Conservation (phyloP, 2,888 invertebrate genomes). For the Sarcophaga rosellei region DNA sequence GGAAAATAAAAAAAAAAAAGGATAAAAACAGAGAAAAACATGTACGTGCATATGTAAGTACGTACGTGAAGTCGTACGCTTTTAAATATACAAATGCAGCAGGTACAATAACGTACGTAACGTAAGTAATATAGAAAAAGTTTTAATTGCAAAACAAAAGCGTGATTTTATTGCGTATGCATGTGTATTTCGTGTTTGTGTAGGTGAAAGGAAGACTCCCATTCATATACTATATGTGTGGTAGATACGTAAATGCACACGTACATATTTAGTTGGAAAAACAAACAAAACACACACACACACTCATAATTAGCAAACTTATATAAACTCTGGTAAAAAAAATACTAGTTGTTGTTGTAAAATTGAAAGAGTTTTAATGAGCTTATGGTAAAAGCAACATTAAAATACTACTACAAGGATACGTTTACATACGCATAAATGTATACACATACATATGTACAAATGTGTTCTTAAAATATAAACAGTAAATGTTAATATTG, state of each 20-base stretch:
- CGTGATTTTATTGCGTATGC: slow-evolving; percentile 22
- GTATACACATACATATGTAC: not conserved
- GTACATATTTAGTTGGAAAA: slow-evolving; percentile 49
- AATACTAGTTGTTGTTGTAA: not conserved
- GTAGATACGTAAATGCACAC: slow-evolving; percentile 39
- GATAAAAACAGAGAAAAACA: too few species aligned
- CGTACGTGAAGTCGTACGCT: not conserved
- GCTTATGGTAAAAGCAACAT: slow-evolving; percentile 46
- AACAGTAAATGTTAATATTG: not conserved
- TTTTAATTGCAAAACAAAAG: slow-evolving; percentile 66
- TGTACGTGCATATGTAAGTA: too few species aligned
- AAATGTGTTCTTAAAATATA: not conserved
- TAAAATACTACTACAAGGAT: not conserved
- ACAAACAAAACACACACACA: slow-evolving; percentile 38
- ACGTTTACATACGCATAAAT: not conserved
- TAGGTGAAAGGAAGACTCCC: not conserved
- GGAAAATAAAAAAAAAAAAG: too few species aligned
- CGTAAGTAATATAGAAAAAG: slow-evolving; percentile 48
- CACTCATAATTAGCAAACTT: slow-evolving; percentile 65
- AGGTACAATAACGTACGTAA: not conserved
- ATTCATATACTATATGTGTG: too few species aligned
- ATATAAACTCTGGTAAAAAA: slow-evolving; percentile 50
- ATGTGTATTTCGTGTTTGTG: too few species aligned
- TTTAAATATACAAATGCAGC: not conserved
- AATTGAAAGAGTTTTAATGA: slow-evolving; percentile 60